A percentile compares a stretch with the other conserved stretches of the same genome.
phyloP scores from a whole-genome alignment of 2,888 invertebrate genomes.

The Flabesymbios commensalis region DNA sequence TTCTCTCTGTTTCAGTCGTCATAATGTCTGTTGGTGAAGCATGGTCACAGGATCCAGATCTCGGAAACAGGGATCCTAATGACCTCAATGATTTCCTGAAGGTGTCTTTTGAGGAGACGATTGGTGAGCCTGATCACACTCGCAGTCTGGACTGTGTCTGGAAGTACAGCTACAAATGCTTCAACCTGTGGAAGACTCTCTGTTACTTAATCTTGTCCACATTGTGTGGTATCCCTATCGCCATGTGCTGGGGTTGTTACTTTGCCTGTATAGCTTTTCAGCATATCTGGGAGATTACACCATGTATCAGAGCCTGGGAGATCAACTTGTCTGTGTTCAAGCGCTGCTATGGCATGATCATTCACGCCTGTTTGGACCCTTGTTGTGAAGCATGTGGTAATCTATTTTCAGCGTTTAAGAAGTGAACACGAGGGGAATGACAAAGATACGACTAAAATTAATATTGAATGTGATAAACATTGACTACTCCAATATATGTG shows the following conservation, averaged over 20 bases:
- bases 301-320: constrained; percentile 34
- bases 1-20: too few relatives aligned
- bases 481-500: too few relatives aligned
- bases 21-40: constrained; percentile 12
- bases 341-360: constrained; percentile 20
- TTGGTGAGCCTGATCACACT: constrained; percentile 44
- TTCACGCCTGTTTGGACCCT: constrained; percentile 35
- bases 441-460: too few relatives aligned
- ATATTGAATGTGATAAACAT: too few relatives aligned
- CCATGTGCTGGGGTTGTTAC: constrained; percentile 65
- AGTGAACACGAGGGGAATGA: too few relatives aligned
- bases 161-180: constrained; percentile 71
- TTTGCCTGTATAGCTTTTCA: constrained; percentile 66
- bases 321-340: constrained; percentile 42
- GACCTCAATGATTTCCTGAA: constrained; percentile 73
- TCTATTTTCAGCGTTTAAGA: constrained; percentile 35
- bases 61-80: constrained; percentile 75
- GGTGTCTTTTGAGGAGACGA: constrained; percentile 62
- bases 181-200: constrained; percentile 69
- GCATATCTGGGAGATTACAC: constrained; percentile 44
- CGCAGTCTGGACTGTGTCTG: constrained; percentile 69
- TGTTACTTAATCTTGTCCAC: constrained; percentile 73
- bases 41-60: constrained; percentile 50
- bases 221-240: constrained; percentile 70
- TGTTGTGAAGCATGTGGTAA: constrained; percentile 35